Percentiles rank a stretch among this genome's conserved stretches.
Evolutionary conservation across 1,140 invertebrate species (phyloP).

Genomic region (Calosoma granatense): DNA sequence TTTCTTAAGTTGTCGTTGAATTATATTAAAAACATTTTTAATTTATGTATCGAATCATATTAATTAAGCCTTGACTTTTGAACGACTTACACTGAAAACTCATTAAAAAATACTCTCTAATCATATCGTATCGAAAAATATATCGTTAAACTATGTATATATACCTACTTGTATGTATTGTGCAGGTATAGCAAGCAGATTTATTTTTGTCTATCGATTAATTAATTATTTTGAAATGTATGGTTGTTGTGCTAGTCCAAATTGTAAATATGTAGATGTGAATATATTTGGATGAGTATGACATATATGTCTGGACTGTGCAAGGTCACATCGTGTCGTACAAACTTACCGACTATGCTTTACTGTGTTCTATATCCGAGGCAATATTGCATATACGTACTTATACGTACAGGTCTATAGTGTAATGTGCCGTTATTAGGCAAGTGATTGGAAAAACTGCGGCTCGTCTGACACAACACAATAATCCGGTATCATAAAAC

Average conservation of each 20-base stretch:
- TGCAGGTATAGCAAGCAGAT: not conserved
- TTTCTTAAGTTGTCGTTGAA: too few species aligned
- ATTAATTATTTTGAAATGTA: not conserved
- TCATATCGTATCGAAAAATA: too few species aligned
- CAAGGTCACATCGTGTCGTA: not conserved
- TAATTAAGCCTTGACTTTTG: not conserved
- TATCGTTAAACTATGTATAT: too few species aligned
- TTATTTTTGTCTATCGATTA: not conserved
- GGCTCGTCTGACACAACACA: not conserved
- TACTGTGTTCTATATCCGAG: not conserved
- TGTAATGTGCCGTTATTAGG: not conserved
- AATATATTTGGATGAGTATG: too few species aligned
- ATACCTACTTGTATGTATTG: not conserved
- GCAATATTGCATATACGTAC: not conserved
- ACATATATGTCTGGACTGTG: too few species aligned
- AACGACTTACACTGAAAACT: not conserved
- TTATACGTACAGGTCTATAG: too few species aligned
- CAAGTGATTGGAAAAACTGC: not conserved
- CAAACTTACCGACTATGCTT: not conserved
- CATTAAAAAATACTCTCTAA: not conserved
- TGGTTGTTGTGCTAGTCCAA: not conserved
- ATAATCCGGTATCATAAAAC: not conserved
- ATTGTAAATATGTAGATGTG: too few species aligned
- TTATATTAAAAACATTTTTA: too few species aligned
- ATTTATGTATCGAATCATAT: too few species aligned